Percentiles rank a stretch among this genome's conserved stretches.
Evolutionary conservation across 2,797 vertebrate species (phyloP).

Genomic region (Tachyglossus aculeatus): DNA sequence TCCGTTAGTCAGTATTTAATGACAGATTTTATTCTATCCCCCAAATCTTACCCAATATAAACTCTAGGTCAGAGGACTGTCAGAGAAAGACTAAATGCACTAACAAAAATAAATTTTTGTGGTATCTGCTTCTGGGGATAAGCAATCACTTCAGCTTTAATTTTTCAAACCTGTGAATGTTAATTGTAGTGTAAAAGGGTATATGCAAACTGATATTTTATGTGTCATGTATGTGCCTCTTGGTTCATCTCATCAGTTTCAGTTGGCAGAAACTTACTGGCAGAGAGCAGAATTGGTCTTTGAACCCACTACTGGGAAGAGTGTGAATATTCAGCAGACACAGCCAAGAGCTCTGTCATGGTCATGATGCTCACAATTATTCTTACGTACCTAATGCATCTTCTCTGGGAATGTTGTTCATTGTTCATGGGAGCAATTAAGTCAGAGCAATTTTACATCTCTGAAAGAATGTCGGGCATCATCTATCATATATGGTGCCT

Average conservation of each 20-base stretch:
- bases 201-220: no score
- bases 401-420: slow-evolving; percentile 14
- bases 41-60: no score
- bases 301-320: neutral
- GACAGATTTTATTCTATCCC: no score
- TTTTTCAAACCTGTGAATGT: no score
- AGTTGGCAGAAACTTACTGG: neutral
- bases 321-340: neutral
- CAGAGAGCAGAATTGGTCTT: neutral
- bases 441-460: neutral
- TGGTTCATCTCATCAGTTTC: neutral
- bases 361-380: neutral
- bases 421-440: neutral
- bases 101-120: no score
- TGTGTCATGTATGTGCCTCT: no score
- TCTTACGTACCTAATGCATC: neutral
- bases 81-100: no score
- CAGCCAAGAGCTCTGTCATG: neutral
- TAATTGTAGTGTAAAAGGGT: no score
- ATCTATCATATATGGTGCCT: accelerated
- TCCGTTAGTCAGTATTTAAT: no score
- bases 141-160: no score
- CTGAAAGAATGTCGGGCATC: neutral
- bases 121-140: no score
- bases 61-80: no score